Evolutionary conservation across 2,113 vertebrate genomes (phyloP).

Genomic region (Fulica atra): DNA sequence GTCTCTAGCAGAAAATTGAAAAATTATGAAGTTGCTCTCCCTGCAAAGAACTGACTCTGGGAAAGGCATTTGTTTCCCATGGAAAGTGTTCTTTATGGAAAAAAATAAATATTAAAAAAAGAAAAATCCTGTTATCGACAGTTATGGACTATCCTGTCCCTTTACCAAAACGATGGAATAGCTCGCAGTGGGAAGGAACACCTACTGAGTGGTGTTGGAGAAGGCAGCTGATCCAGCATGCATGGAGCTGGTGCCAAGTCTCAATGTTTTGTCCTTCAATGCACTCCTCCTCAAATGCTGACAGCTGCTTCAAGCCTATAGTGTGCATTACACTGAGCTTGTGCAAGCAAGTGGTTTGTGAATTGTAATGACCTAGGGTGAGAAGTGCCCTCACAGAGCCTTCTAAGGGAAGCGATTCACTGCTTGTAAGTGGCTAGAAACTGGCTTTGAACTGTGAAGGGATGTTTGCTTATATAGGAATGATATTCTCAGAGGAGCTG

Average conservation of each 20-base stretch:
- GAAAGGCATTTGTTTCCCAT: accelerated
- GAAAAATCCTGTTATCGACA: background rate
- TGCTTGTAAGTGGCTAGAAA: background rate
- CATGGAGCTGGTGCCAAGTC: accelerated
- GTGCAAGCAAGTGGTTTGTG: background rate
- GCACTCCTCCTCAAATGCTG: background rate
- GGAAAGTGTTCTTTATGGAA: background rate
- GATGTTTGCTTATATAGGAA: background rate
- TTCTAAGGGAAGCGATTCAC: background rate
- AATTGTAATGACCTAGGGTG: background rate
- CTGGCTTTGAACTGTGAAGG: background rate
- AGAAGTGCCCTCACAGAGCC: background rate
- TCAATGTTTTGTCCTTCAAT: background rate
- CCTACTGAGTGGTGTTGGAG: background rate
- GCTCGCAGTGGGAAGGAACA: accelerated
- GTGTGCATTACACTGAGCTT: background rate
- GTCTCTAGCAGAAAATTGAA: accelerated
- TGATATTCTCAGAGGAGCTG: background rate
- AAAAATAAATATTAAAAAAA: no score
- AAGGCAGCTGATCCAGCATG: accelerated
- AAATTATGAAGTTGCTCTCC: background rate
- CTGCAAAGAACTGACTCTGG: background rate
- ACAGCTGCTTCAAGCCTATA: background rate
- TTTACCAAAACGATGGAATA: background rate
- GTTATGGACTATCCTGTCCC: background rate